Percentiles rank a stretch among this genome's conserved stretches.
phyloP scores from a whole-genome alignment of 2,797 vertebrate genomes.

The Rhinichthys osculus region DNA sequence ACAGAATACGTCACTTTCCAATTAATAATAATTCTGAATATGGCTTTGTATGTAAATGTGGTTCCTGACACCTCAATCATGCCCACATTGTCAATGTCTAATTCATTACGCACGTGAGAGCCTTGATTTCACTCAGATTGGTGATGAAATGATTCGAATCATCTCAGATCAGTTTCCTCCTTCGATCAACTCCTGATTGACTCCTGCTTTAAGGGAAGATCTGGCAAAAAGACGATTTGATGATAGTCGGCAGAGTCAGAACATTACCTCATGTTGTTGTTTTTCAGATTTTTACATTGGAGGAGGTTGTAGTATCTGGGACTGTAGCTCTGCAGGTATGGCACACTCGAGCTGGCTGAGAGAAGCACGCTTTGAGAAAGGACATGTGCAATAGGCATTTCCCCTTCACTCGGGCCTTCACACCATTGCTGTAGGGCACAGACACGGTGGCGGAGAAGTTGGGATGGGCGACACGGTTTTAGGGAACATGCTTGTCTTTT shows the following conservation, averaged over 20 bases:
- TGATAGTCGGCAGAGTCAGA: neutral
- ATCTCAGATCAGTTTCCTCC: neutral
- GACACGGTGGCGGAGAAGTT: conserved; percentile 19
- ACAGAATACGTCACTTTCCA: neutral
- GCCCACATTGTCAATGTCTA: neutral
- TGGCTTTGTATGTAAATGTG: neutral
- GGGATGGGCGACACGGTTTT: neutral
- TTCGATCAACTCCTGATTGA: conserved; percentile 19
- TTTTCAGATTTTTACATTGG: conserved; percentile 68
- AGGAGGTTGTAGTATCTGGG: conserved; percentile 66
- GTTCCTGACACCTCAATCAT: neutral
- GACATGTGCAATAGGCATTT: conserved; percentile 8
- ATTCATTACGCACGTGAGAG: neutral
- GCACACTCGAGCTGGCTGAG: conserved; percentile 8
- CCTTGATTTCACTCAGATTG: neutral
- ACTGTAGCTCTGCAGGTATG: conserved; percentile 66
- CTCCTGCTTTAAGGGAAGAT: neutral
- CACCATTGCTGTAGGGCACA: conserved; percentile 24
- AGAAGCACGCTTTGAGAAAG: conserved; percentile 19
- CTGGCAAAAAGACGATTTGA: conserved; percentile 10
- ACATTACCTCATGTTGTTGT: conserved; percentile 52
- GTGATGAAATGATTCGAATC: conserved; percentile 2
- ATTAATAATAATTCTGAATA: neutral
- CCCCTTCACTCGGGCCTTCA: conserved; percentile 34
- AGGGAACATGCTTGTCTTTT: conserved; percentile 2